phyloP scores from a whole-genome alignment of 1,140 invertebrate species.

The Sitobion miscanthi region DNA sequence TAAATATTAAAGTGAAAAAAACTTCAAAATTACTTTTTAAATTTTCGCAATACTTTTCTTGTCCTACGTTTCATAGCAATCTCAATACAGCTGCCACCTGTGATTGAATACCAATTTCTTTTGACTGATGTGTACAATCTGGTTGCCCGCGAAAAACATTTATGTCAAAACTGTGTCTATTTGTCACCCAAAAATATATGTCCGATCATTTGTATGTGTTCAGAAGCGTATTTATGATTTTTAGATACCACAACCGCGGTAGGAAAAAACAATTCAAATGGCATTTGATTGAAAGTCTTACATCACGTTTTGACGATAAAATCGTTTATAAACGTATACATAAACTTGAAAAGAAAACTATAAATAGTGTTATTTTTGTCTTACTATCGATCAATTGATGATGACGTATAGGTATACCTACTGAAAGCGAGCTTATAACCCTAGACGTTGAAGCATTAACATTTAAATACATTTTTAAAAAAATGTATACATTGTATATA shows the following conservation, averaged over 20 bases:
- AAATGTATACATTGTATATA: not conserved
- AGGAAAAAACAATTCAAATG: not conserved
- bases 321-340: not conserved
- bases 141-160: slow-evolving; percentile 16
- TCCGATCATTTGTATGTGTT: slow-evolving; percentile 5
- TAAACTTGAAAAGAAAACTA: no score
- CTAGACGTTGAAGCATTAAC: no score
- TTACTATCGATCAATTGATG: no score
- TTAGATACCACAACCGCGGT: not conserved
- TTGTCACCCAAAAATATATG: slow-evolving; percentile 20
- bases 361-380: no score
- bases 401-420: no score
- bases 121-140: slow-evolving; percentile 27
- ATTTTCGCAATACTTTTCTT: not conserved
- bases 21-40: slow-evolving; percentile 24
- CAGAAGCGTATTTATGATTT: not conserved
- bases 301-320: not conserved
- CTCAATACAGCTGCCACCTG: not conserved
- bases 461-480: no score
- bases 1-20: not conserved
- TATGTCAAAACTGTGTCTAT: slow-evolving; percentile 37
- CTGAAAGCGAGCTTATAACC: no score
- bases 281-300: not conserved
- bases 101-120: slow-evolving; percentile 35
- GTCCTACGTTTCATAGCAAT: not conserved